Conservation (phyloP, 2,888 invertebrate genomes). For the Acanthosepion esculentum region DNA sequence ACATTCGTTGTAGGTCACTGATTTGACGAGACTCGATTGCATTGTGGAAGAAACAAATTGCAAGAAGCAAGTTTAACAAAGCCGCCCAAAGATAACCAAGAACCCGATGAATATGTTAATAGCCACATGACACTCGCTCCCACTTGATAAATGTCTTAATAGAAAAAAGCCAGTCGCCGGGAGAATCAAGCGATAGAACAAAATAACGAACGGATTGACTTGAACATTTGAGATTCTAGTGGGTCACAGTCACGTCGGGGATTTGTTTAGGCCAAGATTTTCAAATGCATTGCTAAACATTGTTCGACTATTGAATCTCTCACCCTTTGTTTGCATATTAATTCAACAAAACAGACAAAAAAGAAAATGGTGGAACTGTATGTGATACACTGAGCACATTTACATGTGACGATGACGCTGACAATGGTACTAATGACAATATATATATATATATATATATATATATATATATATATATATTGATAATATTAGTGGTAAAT, state of each 20-base stretch:
- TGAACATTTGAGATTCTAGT: background rate
- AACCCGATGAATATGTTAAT: conserved; percentile 33
- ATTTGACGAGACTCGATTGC: background rate
- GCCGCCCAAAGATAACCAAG: conserved; percentile 20
- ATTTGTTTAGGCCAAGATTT: background rate
- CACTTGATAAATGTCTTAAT: conserved; percentile 12
- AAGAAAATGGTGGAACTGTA: no score
- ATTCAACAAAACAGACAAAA: background rate
- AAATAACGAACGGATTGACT: conserved; percentile 8
- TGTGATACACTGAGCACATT: background rate
- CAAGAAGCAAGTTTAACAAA: conserved; percentile 9
- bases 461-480: background rate
- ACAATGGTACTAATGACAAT: no score
- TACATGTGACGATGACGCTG: background rate
- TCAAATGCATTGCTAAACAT: background rate
- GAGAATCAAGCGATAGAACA: background rate
- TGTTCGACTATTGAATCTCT: background rate
- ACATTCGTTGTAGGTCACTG: background rate
- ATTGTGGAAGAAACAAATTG: background rate
- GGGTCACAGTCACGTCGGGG: background rate
- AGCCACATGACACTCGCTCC: conserved; percentile 11
- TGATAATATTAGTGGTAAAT: no score
- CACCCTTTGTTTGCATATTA: conserved; percentile 2
- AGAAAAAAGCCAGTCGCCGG: background rate
- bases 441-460: background rate